Evolutionary conservation across 2,888 invertebrate genomes (phyloP).

Genomic region (Emmelina monodactyla): DNA sequence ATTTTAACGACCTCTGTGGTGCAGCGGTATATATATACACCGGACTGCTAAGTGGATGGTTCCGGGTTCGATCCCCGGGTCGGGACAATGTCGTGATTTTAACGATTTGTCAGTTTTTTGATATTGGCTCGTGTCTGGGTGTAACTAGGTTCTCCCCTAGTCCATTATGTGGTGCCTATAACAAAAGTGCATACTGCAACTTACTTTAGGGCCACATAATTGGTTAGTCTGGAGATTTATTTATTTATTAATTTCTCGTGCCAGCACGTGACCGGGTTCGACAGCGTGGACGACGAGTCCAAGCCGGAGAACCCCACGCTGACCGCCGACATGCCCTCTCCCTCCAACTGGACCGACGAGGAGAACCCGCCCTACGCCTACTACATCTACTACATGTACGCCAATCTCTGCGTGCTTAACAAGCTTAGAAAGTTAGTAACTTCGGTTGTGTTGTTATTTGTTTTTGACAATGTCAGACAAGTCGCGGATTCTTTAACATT

Average conservation of each 20-base stretch:
- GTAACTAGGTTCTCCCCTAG: too few relatives aligned
- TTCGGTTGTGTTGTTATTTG: background rate
- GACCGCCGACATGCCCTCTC: constrained; percentile 81
- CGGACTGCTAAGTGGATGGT: too few relatives aligned
- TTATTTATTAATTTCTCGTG: constrained; percentile 12
- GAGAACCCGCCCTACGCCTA: constrained; percentile 99
- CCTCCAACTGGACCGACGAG: constrained; percentile 84
- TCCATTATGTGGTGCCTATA: too few relatives aligned
- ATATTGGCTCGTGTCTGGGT: too few relatives aligned
- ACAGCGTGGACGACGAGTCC: constrained; percentile 96
- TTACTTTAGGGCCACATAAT: background rate
- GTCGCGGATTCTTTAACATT: too few relatives aligned
- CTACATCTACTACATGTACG: constrained; percentile 98
- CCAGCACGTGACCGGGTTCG: constrained; percentile 87
- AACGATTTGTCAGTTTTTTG: too few relatives aligned
- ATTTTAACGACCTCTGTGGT: too few relatives aligned
- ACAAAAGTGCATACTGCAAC: background rate
- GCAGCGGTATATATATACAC: too few relatives aligned
- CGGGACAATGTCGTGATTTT: too few relatives aligned
- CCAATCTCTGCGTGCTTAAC: constrained; percentile 94
- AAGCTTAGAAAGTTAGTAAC: constrained; percentile 85
- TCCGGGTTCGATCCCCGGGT: too few relatives aligned
- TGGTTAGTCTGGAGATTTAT: background rate
- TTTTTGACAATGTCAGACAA: too few relatives aligned
- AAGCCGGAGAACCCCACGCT: constrained; percentile 95